These are phyloP conservation scores for Pyrochroa serraticornis DNA, from an alignment of 2,888 invertebrate species.

Conservation along the genomic window DNA sequence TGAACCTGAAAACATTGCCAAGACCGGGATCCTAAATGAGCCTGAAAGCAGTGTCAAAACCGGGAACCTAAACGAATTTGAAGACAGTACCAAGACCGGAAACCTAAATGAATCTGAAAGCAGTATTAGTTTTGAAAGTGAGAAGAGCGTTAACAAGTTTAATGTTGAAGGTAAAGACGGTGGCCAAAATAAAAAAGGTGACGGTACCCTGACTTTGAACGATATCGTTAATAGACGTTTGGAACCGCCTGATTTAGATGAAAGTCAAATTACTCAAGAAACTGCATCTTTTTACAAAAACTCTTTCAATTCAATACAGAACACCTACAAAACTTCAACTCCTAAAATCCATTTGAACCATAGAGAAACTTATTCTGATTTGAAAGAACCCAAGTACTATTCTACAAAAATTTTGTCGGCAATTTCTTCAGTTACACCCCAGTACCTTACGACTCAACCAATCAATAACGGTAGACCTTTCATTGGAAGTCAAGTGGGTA, in stretches of 20 bases:
- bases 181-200: background rate
- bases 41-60: background rate
- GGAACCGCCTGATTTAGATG: conserved; percentile 37
- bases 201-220: conserved; percentile 13
- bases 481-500: conserved; percentile 48
- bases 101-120: background rate
- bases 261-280: conserved; percentile 77
- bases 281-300: conserved; percentile 75
- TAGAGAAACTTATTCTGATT: conserved; percentile 51
- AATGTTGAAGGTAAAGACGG: background rate
- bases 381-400: conserved; percentile 44
- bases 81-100: background rate
- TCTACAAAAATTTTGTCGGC: conserved; percentile 35
- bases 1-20: background rate
- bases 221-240: conserved; percentile 21
- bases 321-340: conserved; percentile 34
- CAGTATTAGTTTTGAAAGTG: background rate
- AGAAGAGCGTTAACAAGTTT: background rate
- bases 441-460: conserved; percentile 50
- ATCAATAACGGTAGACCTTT: conserved; percentile 54
- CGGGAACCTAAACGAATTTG: background rate
- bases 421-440: conserved; percentile 50
- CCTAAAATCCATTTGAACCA: conserved; percentile 52
- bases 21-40: background rate
- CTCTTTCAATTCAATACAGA: conserved; percentile 43